Base-by-base conservation (phyloP, 2,888 invertebrate species). In the Drosophila rellima region DNA sequence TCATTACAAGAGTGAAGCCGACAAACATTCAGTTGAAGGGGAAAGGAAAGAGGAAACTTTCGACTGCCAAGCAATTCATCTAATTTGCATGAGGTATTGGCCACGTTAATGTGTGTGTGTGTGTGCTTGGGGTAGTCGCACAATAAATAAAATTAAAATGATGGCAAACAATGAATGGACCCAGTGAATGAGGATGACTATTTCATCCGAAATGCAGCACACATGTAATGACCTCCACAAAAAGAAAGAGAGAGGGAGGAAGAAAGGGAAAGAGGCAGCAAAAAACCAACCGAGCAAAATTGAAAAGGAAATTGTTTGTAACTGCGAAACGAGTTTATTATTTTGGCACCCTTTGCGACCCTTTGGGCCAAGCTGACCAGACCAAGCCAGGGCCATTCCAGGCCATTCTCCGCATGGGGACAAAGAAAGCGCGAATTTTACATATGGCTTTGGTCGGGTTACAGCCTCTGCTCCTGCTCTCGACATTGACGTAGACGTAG, bases 61-160 rank as follows among this genome's bases (percentile, higher is more conserved):
- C 57, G 75, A 67, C 74, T 68, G 69, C 74, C 74, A 90, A 85
- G 91, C 91, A 90, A 91, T 91, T 91, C 91, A 91, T 91, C 90
- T 91, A 91, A 91, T 91, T 91, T 91, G 90, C 91, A 91, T 91
- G 90, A 86, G 62, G 84, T 74, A 70, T 70, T 87, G 75, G 69
- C 71, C 65, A 72, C 64, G 55, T 55, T 48, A 31, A 31, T 44
- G 33, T 35, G 40, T 18, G 63, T 60, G 64, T 59, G 62, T 60
- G 23, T 55, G 51, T 40, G 52, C 31, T 65, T 55, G 63, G 72
- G 87, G 85, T 90, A 90, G 89, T 82, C 91, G 89, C 90, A 92
- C 92, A 92, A 92, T 92, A 92, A 92, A 92, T 92, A 92, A 92
- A 92, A 92, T 92, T 92, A 92, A 92, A 92, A 91, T 91, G 92